Evolutionary conservation across 2,113 vertebrate species (phyloP).

Genomic region (Caranx ignobilis): DNA sequence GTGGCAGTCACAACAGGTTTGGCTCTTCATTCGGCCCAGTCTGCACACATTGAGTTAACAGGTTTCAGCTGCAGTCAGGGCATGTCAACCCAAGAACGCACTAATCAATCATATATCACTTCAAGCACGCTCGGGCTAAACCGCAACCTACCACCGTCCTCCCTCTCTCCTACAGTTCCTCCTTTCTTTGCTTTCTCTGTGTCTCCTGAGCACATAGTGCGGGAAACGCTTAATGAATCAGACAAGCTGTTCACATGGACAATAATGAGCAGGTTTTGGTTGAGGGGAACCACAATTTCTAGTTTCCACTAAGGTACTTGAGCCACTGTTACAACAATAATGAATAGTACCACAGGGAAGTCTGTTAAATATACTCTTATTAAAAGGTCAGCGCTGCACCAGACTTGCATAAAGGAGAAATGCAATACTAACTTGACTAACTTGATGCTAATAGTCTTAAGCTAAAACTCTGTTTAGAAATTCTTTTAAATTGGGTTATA

Average conservation of each 20-base stretch:
- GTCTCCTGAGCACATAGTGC: slow-evolving; percentile 72
- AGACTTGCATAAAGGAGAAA: slow-evolving; percentile 16
- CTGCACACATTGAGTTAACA: slow-evolving; percentile 78
- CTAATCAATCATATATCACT: slow-evolving; percentile 84
- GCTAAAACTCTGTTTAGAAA: slow-evolving; percentile 51
- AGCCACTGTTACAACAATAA: slow-evolving; percentile 73
- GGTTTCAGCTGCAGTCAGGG: slow-evolving; percentile 76
- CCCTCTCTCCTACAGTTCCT: slow-evolving; percentile 51
- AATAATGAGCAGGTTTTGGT: slow-evolving; percentile 83
- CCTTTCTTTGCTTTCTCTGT: slow-evolving; percentile 57
- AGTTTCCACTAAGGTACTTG: slow-evolving; percentile 69
- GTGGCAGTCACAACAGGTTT: slow-evolving; percentile 78
- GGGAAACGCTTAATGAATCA: slow-evolving; percentile 81
- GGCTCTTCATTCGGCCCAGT: slow-evolving; percentile 61
- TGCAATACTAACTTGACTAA: slow-evolving; percentile 19
- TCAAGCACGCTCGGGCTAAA: slow-evolving; percentile 70
- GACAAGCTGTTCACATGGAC: slow-evolving; percentile 81
- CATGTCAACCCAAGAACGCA: slow-evolving; percentile 74
- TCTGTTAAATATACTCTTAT: slow-evolving; percentile 68
- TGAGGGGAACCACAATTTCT: slow-evolving; percentile 77
- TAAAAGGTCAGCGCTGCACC: slow-evolving; percentile 66
- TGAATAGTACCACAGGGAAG: slow-evolving; percentile 69
- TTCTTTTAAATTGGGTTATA: slow-evolving; percentile 62
- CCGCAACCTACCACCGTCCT: slow-evolving; percentile 60
- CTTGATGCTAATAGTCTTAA: slow-evolving; percentile 20